phyloP scores from a whole-genome alignment of 2,888 invertebrate genomes.

The Leptopilina syphax region DNA sequence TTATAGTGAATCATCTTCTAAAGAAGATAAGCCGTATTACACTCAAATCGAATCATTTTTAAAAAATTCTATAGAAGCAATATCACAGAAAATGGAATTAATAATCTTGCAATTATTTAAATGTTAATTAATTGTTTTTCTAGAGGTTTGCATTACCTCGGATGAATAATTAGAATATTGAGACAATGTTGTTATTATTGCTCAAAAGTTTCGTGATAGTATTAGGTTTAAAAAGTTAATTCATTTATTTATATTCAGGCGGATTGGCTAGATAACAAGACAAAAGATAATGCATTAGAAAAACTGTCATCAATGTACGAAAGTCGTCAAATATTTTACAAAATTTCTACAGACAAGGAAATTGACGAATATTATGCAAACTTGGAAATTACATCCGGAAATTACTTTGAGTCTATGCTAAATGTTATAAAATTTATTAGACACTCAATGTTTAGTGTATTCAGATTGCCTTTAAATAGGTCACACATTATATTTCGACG shows the following conservation, averaged over 20 bases:
- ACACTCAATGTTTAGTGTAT: slow-evolving; percentile 76
- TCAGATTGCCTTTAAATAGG: slow-evolving; percentile 78
- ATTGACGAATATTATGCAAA: slow-evolving; percentile 86
- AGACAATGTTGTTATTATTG: too few species aligned
- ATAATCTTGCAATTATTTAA: too few species aligned
- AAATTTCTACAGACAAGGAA: slow-evolving; percentile 82
- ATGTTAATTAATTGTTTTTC: too few species aligned
- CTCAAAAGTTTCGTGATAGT: too few species aligned
- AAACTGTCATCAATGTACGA: slow-evolving; percentile 91
- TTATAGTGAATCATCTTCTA: too few species aligned
- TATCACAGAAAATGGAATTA: too few species aligned
- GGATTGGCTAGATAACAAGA: slow-evolving; percentile 95
- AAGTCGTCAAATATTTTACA: slow-evolving; percentile 82
- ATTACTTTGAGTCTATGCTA: slow-evolving; percentile 77
- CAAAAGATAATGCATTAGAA: slow-evolving; percentile 85
- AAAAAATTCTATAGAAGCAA: too few species aligned
- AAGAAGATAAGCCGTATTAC: too few species aligned
- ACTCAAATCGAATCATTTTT: too few species aligned
- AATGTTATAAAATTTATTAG: slow-evolving; percentile 77
- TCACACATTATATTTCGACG: slow-evolving; percentile 76
- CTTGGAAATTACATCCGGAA: slow-evolving; percentile 73
- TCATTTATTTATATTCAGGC: slow-evolving; percentile 71
- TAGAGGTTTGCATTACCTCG: too few species aligned
- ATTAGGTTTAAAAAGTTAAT: too few species aligned
- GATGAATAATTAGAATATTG: too few species aligned